Base-by-base conservation (phyloP, 1,140 invertebrate species). In the Trichonephila inaurata region DNA sequence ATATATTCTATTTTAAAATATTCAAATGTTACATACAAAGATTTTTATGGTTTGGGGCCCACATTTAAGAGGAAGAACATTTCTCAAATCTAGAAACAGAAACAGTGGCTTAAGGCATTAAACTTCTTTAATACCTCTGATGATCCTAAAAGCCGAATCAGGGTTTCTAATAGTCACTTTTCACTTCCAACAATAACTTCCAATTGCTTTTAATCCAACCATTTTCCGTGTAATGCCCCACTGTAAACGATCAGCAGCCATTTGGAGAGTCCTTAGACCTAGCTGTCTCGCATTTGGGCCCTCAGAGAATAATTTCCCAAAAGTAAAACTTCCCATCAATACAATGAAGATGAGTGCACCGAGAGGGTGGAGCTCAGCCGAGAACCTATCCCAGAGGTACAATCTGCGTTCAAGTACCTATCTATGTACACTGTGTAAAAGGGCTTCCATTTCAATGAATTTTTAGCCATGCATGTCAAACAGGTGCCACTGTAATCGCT, bases 291-390 rank as follows among this genome's bases (percentile, higher is more conserved):
- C 33, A 19, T 77, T 77, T 19, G 16, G 28, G 72, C 28, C 72
- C 72, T 77, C 24, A 18, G 72, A 77, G 72, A 77, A 77, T 77
- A 77, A 77, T 77, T 77, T 77, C 72, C 72, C 72, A 40, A 77
- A 77, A 33, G 72, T 77, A 28, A 10, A 18, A 40, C 44, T 60
- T 85, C 44, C 82, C 82, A 85, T 85, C 82, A 51, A n/a, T 58
- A 60, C 82, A 85, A 85, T 85, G 82, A 85, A 85, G 82, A 85
- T 85, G 58, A 85, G 82, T 85, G 82, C 82, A 58, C n/a, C 24
- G 21, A n/a, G 82, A 77, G 82, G 82, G 82, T 85, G 82, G 82
- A 58, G 82, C 58, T 58, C 82, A 24, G 4, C 82, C 21, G 82
- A 16, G 44, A 8, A 18, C 19, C 1, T 58, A 24, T 85, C 82